Percentiles rank a stretch among this genome's conserved stretches.
Conservation (phyloP, 2,888 invertebrate genomes). For the Trypoxylon attenuatum region DNA sequence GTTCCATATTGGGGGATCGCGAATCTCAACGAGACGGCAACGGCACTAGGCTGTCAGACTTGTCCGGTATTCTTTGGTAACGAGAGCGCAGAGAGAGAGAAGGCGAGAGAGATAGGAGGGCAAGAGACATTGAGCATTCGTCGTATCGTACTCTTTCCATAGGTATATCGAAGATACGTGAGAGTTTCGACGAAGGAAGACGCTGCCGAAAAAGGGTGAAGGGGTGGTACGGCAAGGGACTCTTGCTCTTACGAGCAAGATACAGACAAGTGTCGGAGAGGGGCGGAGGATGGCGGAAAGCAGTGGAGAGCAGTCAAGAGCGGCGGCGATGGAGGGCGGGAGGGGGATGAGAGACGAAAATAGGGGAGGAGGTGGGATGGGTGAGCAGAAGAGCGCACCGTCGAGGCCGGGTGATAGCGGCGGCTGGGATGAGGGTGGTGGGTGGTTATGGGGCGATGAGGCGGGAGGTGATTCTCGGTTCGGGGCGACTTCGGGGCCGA, state of each 20-base stretch:
- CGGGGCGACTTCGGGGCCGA: constrained; percentile 46
- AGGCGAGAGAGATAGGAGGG: not conserved
- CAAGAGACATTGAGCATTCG: not conserved
- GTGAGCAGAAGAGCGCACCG: too few relatives aligned
- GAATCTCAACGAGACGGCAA: too few relatives aligned
- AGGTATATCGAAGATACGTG: too few relatives aligned
- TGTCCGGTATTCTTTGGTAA: too few relatives aligned
- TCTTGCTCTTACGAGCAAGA: constrained; percentile 15
- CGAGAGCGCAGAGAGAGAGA: not conserved
- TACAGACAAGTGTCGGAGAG: constrained; percentile 38
- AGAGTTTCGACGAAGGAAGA: too few relatives aligned
- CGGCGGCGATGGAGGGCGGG: constrained; percentile 22
- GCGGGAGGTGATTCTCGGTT: constrained; percentile 18
- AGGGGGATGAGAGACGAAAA: too few relatives aligned
- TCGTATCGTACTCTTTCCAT: too few relatives aligned
- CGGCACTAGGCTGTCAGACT: too few relatives aligned
- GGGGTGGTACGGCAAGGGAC: constrained; percentile 18
- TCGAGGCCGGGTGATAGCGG: constrained; percentile 27
- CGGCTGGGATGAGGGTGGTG: constrained; percentile 36
- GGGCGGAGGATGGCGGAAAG: constrained; percentile 20
- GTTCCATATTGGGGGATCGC: too few relatives aligned
- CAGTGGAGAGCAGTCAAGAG: constrained; percentile 8
- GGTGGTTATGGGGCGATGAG: too few relatives aligned
- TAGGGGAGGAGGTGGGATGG: constrained; percentile 38
- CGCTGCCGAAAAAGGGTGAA: too few relatives aligned